Evolutionary conservation across 1,140 invertebrate species (phyloP).

Genomic region (Limonius californicus): DNA sequence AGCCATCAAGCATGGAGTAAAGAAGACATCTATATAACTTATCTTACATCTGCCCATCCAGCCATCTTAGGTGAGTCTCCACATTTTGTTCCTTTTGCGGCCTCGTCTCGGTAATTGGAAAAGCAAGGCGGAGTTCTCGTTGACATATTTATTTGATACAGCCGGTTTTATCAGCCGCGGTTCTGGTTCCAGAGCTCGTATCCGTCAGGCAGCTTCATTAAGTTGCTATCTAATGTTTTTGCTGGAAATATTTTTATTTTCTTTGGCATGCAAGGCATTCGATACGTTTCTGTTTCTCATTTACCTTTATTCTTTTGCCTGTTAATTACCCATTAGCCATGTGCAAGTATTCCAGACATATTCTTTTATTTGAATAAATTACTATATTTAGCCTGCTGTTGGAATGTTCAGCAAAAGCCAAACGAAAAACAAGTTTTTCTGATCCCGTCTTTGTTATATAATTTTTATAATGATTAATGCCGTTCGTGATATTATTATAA

Average conservation of each 20-base stretch:
- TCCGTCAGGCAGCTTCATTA: conserved; percentile 43
- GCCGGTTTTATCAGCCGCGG: conserved; percentile 37
- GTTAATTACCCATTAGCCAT: conserved; percentile 11
- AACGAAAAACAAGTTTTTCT: too few species aligned
- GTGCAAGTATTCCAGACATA: neutral
- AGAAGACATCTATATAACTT: conserved; percentile 29
- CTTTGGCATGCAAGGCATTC: conserved; percentile 9
- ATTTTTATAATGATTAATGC: too few species aligned
- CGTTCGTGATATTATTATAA: too few species aligned
- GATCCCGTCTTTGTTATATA: too few species aligned
- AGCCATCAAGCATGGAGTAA: conserved; percentile 34
- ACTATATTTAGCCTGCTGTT: too few species aligned
- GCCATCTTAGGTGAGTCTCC: conserved; percentile 38
- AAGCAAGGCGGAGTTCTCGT: conserved; percentile 39
- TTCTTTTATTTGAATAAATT: neutral
- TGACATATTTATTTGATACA: conserved; percentile 46
- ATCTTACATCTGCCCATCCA: conserved; percentile 34
- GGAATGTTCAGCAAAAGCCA: too few species aligned
- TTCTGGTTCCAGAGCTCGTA: conserved; percentile 37
- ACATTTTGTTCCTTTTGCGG: conserved; percentile 28
- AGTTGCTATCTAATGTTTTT: conserved; percentile 37
- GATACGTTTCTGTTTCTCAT: conserved; percentile 12
- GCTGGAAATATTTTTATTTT: conserved; percentile 28
- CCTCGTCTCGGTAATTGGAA: conserved; percentile 35
- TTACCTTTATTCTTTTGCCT: neutral